Conservation (phyloP, 2,888 invertebrate genomes). For the Drosophila incognita region DNA sequence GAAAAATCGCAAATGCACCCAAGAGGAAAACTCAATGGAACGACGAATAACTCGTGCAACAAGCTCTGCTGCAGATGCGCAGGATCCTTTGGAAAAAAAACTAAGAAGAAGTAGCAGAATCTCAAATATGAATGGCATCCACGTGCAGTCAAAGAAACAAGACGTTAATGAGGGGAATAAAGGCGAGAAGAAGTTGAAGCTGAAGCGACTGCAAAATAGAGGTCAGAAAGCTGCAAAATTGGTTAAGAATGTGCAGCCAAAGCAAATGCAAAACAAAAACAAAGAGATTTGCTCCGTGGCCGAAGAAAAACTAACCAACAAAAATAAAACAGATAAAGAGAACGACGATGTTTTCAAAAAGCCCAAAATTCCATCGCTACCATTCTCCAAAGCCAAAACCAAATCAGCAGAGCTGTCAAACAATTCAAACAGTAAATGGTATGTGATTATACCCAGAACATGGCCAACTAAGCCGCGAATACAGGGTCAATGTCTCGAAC, state of each 20-base stretch:
- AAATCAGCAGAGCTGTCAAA: not conserved
- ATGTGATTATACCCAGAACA: conserved; percentile 76
- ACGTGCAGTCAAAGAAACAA: not conserved
- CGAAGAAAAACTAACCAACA: not conserved
- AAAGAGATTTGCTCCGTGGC: not conserved
- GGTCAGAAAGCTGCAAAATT: not conserved
- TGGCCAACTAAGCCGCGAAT: conserved; percentile 36
- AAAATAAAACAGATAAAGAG: not conserved
- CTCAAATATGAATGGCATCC: not conserved
- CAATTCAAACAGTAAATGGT: conserved; percentile 79
- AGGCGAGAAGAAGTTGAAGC: too few relatives aligned
- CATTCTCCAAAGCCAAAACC: not conserved
- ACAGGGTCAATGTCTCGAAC: conserved; percentile 66
- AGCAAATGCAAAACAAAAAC: not conserved
- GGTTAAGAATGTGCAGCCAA: not conserved
- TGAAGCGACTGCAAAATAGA: not conserved
- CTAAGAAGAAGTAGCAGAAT: too few relatives aligned
- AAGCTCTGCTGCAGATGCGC: not conserved
- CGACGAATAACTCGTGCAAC: not conserved
- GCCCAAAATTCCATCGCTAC: not conserved
- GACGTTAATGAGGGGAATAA: not conserved
- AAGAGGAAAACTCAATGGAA: not conserved
- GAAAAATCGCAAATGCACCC: rapidly evolving
- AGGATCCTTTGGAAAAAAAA: not conserved
- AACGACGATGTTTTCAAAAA: not conserved